phyloP scores from a whole-genome alignment of 2,113 vertebrate genomes.

The Chloropsis hardwickii region DNA sequence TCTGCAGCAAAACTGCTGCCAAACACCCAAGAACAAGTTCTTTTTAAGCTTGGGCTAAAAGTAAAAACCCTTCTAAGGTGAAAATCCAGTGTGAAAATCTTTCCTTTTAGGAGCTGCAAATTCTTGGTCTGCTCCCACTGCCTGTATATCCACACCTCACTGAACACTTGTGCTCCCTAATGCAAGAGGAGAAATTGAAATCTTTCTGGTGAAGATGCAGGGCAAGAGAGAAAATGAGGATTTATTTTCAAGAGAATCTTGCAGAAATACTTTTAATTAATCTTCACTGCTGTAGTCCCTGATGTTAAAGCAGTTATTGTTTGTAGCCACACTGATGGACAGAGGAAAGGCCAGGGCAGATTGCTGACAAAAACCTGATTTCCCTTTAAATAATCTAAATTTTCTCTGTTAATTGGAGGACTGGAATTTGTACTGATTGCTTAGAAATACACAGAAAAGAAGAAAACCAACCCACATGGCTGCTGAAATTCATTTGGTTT shows the following conservation, averaged over 20 bases:
- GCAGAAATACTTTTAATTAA: not conserved
- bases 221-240: not conserved
- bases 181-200: not conserved
- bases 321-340: not conserved
- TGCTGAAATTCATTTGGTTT: not conserved
- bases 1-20: not conserved
- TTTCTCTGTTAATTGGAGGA: not conserved
- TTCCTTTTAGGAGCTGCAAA: not conserved
- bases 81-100: not conserved
- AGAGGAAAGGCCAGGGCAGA: not conserved
- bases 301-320: not conserved
- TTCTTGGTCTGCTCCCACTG: not conserved
- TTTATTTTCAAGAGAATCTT: not conserved
- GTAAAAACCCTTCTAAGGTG: not conserved
- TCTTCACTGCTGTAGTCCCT: not conserved
- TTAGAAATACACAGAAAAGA: not conserved
- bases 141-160: not conserved
- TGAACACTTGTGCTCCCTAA: not conserved
- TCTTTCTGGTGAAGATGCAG: not conserved
- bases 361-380: not conserved
- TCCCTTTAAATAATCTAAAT: not conserved
- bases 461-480: not conserved
- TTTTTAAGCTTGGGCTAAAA: not conserved
- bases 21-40: not conserved
- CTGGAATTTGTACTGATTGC: not conserved